Evolutionary conservation across 1,140 invertebrate species (phyloP).

Genomic region (Heliconius eleuchia): DNA sequence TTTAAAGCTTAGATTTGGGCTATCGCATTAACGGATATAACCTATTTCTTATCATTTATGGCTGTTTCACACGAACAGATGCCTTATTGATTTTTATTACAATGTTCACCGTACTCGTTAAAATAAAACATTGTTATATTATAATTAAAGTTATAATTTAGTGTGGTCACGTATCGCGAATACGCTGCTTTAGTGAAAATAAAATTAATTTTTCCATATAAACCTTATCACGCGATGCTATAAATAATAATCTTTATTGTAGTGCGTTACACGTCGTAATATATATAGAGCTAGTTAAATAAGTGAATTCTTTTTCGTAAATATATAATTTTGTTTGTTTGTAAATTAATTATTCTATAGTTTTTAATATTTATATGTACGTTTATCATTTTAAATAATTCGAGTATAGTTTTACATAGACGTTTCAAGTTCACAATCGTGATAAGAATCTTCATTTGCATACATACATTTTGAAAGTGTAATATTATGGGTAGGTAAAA

Average conservation of each 20-base stretch:
- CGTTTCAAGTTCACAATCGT: background rate
- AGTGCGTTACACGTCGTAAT: conserved; percentile 38
- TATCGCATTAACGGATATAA: background rate
- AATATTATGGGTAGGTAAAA: background rate
- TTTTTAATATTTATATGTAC: background rate
- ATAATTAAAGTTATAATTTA: conserved; percentile 70
- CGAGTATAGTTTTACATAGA: background rate
- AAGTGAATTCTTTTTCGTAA: background rate
- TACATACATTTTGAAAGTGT: background rate
- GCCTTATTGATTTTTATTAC: conserved; percentile 55
- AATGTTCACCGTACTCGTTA: conserved; percentile 54
- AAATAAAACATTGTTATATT: conserved; percentile 55
- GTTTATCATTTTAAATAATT: background rate
- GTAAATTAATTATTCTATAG: background rate
- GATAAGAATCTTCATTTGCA: background rate
- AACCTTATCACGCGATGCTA: conserved; percentile 55
- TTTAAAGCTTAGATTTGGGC: background rate
- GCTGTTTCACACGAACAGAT: conserved; percentile 32
- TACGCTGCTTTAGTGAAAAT: conserved; percentile 68
- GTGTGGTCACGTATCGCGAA: conserved; percentile 60
- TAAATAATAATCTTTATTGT: conserved; percentile 70
- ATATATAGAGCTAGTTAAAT: conserved; percentile 25
- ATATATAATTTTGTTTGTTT: background rate
- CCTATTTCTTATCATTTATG: conserved; percentile 30
- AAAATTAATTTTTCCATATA: conserved; percentile 64